These are phyloP conservation scores for Ischnus inquisitorius DNA, from an alignment of 2,888 invertebrate genomes.

Conservation along the genomic window DNA sequence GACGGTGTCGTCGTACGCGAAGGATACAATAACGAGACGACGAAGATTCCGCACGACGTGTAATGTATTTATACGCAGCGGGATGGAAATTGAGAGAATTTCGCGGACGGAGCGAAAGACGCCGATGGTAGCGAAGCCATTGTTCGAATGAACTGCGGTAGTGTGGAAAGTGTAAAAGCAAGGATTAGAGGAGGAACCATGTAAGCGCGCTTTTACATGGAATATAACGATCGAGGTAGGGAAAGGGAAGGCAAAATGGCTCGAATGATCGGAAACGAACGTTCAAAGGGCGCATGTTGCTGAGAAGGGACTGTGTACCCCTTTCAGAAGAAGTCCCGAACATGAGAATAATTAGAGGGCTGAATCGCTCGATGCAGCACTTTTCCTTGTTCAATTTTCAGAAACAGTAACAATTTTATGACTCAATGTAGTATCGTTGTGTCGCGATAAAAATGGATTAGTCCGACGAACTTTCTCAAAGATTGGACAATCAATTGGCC, in stretches of 20 bases:
- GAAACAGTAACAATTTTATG: not conserved
- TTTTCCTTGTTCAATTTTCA: too few relatives aligned
- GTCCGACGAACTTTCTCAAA: not conserved
- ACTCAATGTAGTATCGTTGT: not conserved
- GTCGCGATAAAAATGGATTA: not conserved
- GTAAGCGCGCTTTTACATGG: not conserved
- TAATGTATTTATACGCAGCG: constrained; percentile 1
- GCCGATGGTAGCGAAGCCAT: constrained; percentile 45
- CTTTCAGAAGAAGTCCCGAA: constrained; percentile 16
- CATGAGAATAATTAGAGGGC: not conserved
- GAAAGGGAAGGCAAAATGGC: constrained; percentile 3
- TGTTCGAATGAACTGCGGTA: constrained; percentile 20
- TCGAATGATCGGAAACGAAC: constrained; percentile 22
- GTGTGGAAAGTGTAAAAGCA: constrained; percentile 10
- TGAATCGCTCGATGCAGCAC: not conserved
- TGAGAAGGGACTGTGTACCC: constrained; percentile 8
- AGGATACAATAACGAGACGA: constrained; percentile 29
- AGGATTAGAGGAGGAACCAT: constrained; percentile 12
- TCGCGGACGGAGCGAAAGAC: not conserved
- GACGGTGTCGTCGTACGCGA: constrained; percentile 69
- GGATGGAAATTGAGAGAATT: not conserved
- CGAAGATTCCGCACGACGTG: constrained; percentile 7
- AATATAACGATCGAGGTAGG: not conserved
- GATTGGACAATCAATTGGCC: constrained; percentile 5
- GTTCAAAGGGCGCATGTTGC: constrained; percentile 7